phyloP scores from a whole-genome alignment of 2,888 invertebrate species.

The Dioctria rufipes region DNA sequence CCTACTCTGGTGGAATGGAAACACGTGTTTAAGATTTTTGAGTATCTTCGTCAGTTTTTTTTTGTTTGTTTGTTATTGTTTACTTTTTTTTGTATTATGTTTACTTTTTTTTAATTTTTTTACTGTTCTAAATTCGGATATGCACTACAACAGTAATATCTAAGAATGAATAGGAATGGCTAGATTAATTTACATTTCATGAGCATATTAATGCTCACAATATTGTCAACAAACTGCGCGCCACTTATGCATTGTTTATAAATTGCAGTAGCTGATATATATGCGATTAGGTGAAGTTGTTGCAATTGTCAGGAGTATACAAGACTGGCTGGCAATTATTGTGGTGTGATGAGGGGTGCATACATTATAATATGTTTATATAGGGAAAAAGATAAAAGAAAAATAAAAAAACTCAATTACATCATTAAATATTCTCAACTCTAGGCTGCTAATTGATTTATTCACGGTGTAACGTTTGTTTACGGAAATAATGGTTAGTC shows the following conservation, averaged over 20 bases:
- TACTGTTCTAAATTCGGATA: background rate
- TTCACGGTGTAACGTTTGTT: background rate
- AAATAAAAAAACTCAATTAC: background rate
- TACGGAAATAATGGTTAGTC: background rate
- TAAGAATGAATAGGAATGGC: background rate
- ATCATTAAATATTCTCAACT: background rate
- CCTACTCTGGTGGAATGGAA: too few species aligned
- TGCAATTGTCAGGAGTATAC: background rate
- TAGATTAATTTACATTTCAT: constrained; percentile 1
- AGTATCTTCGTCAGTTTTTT: background rate
- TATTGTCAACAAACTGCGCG: background rate
- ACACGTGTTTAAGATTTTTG: too few species aligned
- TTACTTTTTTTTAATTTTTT: background rate
- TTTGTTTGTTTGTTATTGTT: too few species aligned
- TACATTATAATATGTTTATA: too few species aligned
- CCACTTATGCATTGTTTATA: background rate
- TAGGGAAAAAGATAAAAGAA: too few species aligned
- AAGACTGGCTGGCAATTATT: background rate
- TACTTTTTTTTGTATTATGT: background rate
- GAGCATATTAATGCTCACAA: background rate
- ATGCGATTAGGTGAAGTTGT: background rate
- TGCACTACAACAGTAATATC: background rate
- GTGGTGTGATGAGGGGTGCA: too few species aligned
- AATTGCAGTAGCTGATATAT: background rate
- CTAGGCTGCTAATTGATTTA: background rate